Evolutionary conservation across 2,888 invertebrate genomes (phyloP), one percentile per base, ranked within the genome.

Genomic region (Amitus sp.): DNA sequence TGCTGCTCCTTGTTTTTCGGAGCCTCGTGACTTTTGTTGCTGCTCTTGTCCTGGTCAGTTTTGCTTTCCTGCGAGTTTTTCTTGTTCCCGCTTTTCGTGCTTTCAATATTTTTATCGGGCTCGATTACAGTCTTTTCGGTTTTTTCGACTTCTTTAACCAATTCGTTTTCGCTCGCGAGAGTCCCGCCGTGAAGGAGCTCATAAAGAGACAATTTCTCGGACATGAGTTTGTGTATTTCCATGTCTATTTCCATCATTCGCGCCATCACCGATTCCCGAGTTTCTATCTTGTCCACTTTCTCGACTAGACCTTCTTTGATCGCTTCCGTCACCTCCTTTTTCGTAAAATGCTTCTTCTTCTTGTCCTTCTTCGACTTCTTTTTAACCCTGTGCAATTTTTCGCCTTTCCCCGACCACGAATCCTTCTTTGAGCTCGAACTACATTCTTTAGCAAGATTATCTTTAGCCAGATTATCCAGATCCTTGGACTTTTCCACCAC

Each of bases 231-330:
- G 67, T 87, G 86, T 68, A 88, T 86, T 72, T 87, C 86, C 59
- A 86, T 73, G 69, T 88, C 88, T 54, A 88, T 88, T 72, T 87
- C 85, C 66, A 86, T 85, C 86, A 88, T 87, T 74, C 87, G 83
- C 48, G 85, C 84, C 69, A 86, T 82, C 6, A 85, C 76, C 48
- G 83, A 83, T 49, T 73, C 78, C 34, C 62, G 69, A 1, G 73
- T 73, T 2, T 65, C 64, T 0, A 69, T 56, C 20, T 70, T 68
- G 0, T 65, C 52, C 0, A 70, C 61, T 23, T 66, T 62, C n/a
- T 60, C 33, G 6, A 72, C 62, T 12, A 57, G 52, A 1, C 50
- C 40, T 5, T 45, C 65, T 23, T 39, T 58, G 4, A 73, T 51
- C 0, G 68, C 69, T 3, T 71, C 66, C 1, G 70, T 66, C 0